Conservation (phyloP, 2,797 vertebrate species). For the Chelonia mydas region DNA sequence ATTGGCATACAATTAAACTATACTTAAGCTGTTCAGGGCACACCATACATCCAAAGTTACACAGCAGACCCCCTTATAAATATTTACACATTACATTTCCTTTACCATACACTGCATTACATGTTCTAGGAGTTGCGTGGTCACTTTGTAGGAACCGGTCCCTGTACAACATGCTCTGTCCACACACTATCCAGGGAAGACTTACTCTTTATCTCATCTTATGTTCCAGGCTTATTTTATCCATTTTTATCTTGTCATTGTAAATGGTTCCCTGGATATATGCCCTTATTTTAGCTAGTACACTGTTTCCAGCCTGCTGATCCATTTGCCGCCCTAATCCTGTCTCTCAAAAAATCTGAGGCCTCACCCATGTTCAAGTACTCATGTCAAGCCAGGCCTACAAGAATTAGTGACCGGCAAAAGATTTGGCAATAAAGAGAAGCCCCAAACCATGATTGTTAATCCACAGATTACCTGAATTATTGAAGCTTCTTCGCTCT, state of each 20-base stretch:
- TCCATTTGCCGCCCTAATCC: too few species aligned
- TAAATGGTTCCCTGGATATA: background rate
- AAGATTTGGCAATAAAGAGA: constrained; percentile 47
- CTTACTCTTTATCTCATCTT: background rate
- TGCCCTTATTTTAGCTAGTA: background rate
- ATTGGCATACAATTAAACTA: too few species aligned
- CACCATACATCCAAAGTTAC: too few species aligned
- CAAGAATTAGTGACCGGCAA: background rate
- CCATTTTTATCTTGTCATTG: background rate
- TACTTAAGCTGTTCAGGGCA: too few species aligned
- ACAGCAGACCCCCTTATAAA: too few species aligned
- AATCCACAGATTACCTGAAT: constrained; percentile 64
- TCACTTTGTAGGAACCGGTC: background rate
- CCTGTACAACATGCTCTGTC: background rate
- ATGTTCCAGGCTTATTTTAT: background rate
- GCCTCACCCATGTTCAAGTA: too few species aligned
- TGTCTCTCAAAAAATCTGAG: too few species aligned
- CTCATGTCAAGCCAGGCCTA: background rate
- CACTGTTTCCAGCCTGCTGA: too few species aligned
- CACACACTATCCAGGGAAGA: background rate
- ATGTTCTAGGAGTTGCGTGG: too few species aligned
- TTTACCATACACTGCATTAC: too few species aligned
- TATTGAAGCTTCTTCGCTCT: constrained; percentile 58
- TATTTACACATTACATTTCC: too few species aligned
- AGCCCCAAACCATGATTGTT: constrained; percentile 55